These are phyloP conservation scores for Cepphus grylle DNA, from an alignment of 2,113 vertebrate species.

Conservation along the genomic window DNA sequence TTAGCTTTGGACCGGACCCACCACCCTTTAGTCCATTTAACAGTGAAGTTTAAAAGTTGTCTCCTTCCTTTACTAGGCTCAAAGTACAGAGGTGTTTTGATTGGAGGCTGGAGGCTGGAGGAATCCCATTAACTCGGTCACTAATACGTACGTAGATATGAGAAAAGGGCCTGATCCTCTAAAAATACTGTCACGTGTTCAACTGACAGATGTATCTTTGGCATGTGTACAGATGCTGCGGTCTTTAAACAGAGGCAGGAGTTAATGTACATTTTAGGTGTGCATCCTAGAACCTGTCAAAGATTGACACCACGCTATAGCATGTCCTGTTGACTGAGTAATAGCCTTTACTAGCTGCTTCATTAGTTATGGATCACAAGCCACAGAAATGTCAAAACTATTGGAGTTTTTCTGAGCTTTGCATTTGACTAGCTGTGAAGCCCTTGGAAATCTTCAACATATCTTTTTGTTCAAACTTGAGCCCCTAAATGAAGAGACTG, in stretches of 20 bases:
- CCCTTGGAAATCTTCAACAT: background rate
- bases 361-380: background rate
- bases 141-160: background rate
- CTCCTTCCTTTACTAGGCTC: background rate
- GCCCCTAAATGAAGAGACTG: background rate
- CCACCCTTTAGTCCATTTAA: background rate
- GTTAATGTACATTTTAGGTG: background rate
- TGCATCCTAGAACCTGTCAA: background rate
- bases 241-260: background rate
- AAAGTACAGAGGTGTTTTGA: background rate
- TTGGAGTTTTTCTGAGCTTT: background rate
- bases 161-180: background rate
- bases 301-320: background rate
- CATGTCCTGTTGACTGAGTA: background rate
- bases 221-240: accelerated
- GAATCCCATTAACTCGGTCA: background rate
- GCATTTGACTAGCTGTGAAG: background rate
- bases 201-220: background rate
- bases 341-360: background rate
- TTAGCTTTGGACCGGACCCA: background rate
- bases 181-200: background rate
- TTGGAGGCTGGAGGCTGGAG: background rate
- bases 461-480: background rate
- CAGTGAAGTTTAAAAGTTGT: background rate
- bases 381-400: background rate